These are phyloP conservation scores for Phaedon cochleariae DNA, from an alignment of 2,888 invertebrate genomes.

Conservation along the genomic window DNA sequence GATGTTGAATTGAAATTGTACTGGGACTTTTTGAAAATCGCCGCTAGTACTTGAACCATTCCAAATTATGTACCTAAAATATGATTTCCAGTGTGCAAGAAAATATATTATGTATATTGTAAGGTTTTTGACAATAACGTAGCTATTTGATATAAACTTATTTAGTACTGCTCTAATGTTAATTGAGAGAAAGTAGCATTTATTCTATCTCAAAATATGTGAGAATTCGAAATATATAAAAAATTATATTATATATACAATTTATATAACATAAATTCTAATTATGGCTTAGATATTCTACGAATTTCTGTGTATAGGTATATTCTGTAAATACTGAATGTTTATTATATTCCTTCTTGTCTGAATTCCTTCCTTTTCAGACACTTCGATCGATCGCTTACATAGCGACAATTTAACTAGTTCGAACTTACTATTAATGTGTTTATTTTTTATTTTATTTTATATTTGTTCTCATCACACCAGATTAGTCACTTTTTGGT, in stretches of 20 bases:
- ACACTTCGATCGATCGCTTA: slow-evolving; percentile 24
- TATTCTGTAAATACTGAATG: slow-evolving; percentile 57
- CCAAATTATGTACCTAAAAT: slow-evolving; percentile 63
- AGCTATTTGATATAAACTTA: slow-evolving; percentile 63
- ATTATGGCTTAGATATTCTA: slow-evolving; percentile 57
- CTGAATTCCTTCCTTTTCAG: slow-evolving; percentile 38
- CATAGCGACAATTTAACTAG: slow-evolving; percentile 32
- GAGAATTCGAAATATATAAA: slow-evolving; percentile 55
- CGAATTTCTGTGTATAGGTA: slow-evolving; percentile 59
- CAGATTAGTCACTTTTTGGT: slow-evolving; percentile 44
- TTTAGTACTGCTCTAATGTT: slow-evolving; percentile 59
- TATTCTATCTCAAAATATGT: slow-evolving; percentile 60
- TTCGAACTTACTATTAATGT: slow-evolving; percentile 33
- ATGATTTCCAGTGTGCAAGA: slow-evolving; percentile 60
- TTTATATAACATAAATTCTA: slow-evolving; percentile 59
- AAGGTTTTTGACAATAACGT: slow-evolving; percentile 64
- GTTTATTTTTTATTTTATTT: slow-evolving; percentile 43
- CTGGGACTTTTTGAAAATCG: slow-evolving; percentile 17
- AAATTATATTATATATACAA: slow-evolving; percentile 55
- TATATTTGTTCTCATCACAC: slow-evolving; percentile 36
- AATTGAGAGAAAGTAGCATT: slow-evolving; percentile 60
- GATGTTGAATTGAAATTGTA: not conserved
- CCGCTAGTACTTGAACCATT: slow-evolving; percentile 53
- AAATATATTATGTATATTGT: slow-evolving; percentile 49
- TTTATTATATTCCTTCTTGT: slow-evolving; percentile 44